A percentile compares a stretch with the other conserved stretches of the same genome.
Conservation (phyloP, 2,797 vertebrate genomes). For the Fundulus diaphanus region DNA sequence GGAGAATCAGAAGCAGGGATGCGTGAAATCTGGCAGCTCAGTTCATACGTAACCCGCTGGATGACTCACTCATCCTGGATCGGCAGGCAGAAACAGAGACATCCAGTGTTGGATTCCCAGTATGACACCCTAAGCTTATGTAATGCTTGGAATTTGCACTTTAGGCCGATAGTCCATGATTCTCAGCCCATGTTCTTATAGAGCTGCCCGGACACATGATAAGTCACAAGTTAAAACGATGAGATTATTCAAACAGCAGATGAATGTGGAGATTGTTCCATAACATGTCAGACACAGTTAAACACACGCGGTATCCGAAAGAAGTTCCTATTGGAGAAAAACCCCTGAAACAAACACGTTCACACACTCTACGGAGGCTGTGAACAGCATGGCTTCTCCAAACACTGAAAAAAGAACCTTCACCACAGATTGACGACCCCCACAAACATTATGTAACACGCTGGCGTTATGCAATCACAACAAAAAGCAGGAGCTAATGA, state of each 20-base stretch:
- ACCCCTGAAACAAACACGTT: conserved; percentile 22
- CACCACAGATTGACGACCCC: conserved; percentile 44
- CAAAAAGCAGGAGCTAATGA: conserved; percentile 37
- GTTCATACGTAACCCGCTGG: conserved; percentile 40
- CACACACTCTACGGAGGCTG: conserved; percentile 33
- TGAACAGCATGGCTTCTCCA: conserved; percentile 3
- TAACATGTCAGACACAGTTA: neutral
- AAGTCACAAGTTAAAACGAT: conserved; percentile 21
- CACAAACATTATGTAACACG: conserved; percentile 53
- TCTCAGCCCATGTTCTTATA: conserved; percentile 24
- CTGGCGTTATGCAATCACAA: conserved; percentile 52
- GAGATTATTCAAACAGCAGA: conserved; percentile 19
- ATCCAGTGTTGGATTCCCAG: conserved; percentile 59
- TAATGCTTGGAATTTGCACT: conserved; percentile 66
- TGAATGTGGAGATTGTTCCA: conserved; percentile 14
- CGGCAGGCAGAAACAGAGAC: conserved; percentile 58
- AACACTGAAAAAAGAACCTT: conserved; percentile 23
- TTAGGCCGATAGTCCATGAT: conserved; percentile 43
- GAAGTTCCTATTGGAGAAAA: conserved; percentile 1
- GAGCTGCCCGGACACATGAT: conserved; percentile 19
- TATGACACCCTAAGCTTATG: conserved; percentile 59
- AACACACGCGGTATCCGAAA: neutral
- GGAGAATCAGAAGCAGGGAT: conserved; percentile 40
- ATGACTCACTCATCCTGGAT: conserved; percentile 67
- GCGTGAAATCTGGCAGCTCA: conserved; percentile 40